phyloP scores from a whole-genome alignment of 2,797 vertebrate species.

The Rhinophrynus dorsalis region DNA sequence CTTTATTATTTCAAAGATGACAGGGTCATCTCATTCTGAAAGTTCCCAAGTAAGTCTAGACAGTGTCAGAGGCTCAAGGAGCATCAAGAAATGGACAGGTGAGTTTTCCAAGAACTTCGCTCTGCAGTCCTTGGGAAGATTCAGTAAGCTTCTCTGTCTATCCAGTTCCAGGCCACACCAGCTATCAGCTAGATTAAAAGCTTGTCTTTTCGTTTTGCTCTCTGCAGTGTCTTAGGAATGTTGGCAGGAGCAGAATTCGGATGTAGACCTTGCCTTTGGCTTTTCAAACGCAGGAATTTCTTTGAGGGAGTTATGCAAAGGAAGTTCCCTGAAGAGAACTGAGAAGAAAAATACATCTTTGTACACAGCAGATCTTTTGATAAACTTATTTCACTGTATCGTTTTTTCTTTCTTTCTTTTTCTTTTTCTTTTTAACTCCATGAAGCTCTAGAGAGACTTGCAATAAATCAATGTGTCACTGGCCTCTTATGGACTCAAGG shows the following conservation, averaged over 20 bases:
- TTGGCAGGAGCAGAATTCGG: neutral
- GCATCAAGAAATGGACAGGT: neutral
- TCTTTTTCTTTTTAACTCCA: neutral
- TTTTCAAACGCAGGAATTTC: conserved; percentile 14
- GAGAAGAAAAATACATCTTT: neutral
- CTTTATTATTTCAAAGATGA: no score
- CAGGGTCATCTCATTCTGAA: no score
- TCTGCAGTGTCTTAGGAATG: neutral
- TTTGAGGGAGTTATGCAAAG: conserved; percentile 35
- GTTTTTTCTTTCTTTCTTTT: no score
- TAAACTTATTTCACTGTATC: neutral
- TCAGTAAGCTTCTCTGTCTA: neutral
- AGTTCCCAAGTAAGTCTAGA: no score
- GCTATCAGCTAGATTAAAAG: conserved; percentile 12
- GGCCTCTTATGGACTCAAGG: no score
- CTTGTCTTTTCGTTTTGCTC: neutral
- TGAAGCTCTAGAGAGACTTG: neutral
- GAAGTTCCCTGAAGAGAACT: neutral
- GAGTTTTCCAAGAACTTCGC: neutral
- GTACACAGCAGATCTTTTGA: conserved; percentile 17
- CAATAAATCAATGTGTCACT: neutral
- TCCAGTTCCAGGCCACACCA: neutral
- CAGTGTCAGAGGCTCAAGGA: neutral
- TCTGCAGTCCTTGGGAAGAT: neutral
- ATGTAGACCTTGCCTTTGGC: neutral